Evolutionary conservation across 2,113 vertebrate genomes (phyloP), one percentile per base, ranked within the genome.

Genomic region (Lepisosteus oculatus): DNA sequence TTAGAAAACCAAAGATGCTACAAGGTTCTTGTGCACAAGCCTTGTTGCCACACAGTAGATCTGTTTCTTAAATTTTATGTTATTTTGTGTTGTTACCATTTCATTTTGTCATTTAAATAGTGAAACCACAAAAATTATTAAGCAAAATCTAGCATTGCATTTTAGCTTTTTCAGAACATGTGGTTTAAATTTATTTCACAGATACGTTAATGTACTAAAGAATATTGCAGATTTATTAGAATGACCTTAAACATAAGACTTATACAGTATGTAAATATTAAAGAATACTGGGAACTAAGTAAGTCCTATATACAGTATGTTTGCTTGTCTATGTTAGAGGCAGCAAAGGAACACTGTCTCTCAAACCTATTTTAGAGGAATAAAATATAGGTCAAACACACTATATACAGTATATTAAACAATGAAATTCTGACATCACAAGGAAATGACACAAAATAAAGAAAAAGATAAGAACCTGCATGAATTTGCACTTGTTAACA

Each of bases 161-260:
- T 74, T 77, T 78, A 72, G 66, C 65, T 68, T 79, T 76, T 78
- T 78, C 61, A 79, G 74, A 82, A 79, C 74, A 78, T 73, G 70
- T 61, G 64, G 66, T 76, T 81, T 72, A 57, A 72, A 69, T 78
- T 64, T 76, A 43, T 29, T 54, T 45, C 55, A 64, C 73, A 17
- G n/a, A 72, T 68, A 54, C 56, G 68, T 67, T 69, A 81, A 79
- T 75, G 71, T 72, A 75, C 75, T 6, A 45, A 70, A 75, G 69
- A 72, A 72, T 72, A 62, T 44, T 42, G 17, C 17, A 17, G 69
- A 81, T 77, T 69, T 77, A 81, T 77, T 74, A 61, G 3, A 64
- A 45, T 71, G 69, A 44, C 65, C 64, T 67, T 65, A 71, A 70
- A 72, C 61, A 68, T 79, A 79, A 75, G 70, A 62, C 51, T 5